A percentile compares a stretch with the other conserved stretches of the same genome.
Conservation (phyloP, 2,888 invertebrate species). For the Tryphoninae sp. region DNA sequence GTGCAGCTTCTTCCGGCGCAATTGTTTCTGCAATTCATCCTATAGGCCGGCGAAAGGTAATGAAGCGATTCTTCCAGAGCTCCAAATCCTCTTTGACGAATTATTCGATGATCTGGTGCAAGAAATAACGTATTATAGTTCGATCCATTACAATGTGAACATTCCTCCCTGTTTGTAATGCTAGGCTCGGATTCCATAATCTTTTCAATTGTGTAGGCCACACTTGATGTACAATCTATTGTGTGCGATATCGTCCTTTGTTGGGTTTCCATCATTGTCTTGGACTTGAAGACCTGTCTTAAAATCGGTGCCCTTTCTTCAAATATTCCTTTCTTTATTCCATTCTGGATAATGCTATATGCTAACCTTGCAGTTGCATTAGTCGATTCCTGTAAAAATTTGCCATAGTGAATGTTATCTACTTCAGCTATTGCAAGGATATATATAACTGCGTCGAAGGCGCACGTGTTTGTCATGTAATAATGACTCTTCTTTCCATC, state of each 20-base stretch:
- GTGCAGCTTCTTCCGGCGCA: no score
- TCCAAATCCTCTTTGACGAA: no score
- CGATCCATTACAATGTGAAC: no score
- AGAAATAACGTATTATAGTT: no score
- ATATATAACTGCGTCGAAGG: constrained; percentile 35
- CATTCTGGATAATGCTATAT: constrained; percentile 29
- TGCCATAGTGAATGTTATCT: constrained; percentile 33
- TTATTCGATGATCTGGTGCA: no score
- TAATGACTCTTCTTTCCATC: constrained; percentile 1
- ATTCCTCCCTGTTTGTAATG: no score
- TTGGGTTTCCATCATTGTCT: no score
- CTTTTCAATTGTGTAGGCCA: no score
- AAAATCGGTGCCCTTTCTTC: constrained; percentile 22
- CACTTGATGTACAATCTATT: no score
- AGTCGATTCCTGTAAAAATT: constrained; percentile 22
- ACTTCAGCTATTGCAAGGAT: constrained; percentile 35
- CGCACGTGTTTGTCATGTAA: constrained; percentile 23
- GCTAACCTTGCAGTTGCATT: constrained; percentile 30
- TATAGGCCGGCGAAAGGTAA: constrained; percentile 4
- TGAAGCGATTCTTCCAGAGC: not conserved
- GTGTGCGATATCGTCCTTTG: no score
- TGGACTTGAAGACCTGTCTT: no score
- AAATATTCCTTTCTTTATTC: constrained; percentile 24
- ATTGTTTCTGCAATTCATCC: not conserved
- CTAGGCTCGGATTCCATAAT: no score